Conservation (phyloP, 2,797 vertebrate genomes). For the Bovichtus diacanthus region DNA sequence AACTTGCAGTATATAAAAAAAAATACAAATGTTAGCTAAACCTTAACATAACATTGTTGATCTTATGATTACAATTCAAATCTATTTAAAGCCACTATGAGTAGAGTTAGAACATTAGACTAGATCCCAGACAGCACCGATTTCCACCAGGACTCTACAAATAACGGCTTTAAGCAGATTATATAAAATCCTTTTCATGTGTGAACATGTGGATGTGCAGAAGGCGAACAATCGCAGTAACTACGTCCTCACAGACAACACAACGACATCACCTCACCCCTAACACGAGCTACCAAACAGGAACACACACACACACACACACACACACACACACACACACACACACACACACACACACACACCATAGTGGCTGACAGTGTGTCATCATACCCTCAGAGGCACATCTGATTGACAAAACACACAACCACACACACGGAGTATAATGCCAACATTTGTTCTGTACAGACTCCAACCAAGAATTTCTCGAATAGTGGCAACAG, state of each 20-base stretch:
- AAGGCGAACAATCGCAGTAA: conserved; percentile 12
- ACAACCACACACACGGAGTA: background rate
- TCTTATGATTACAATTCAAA: background rate
- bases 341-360: conserved; percentile 5
- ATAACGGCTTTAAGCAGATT: background rate
- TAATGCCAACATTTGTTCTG: too few relatives aligned
- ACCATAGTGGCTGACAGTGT: background rate
- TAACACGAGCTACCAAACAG: conserved; percentile 6
- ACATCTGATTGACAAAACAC: background rate
- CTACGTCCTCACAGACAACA: conserved; percentile 11
- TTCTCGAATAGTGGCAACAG: too few relatives aligned
- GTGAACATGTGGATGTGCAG: conserved; percentile 2
- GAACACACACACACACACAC: background rate
- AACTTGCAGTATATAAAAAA: background rate
- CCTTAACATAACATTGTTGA: background rate
- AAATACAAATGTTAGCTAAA: background rate
- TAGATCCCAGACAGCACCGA: background rate
- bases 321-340: background rate
- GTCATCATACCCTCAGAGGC: background rate
- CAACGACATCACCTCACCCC: background rate
- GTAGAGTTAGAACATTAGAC: background rate
- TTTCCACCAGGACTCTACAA: background rate
- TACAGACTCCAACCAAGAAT: too few relatives aligned
- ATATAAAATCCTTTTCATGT: background rate
- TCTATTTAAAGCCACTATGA: background rate